A percentile compares a stretch with the other conserved stretches of the same genome.
These are phyloP conservation scores for Trematomus loennbergii DNA, from an alignment of 2,113 vertebrate species.

Conservation along the genomic window DNA sequence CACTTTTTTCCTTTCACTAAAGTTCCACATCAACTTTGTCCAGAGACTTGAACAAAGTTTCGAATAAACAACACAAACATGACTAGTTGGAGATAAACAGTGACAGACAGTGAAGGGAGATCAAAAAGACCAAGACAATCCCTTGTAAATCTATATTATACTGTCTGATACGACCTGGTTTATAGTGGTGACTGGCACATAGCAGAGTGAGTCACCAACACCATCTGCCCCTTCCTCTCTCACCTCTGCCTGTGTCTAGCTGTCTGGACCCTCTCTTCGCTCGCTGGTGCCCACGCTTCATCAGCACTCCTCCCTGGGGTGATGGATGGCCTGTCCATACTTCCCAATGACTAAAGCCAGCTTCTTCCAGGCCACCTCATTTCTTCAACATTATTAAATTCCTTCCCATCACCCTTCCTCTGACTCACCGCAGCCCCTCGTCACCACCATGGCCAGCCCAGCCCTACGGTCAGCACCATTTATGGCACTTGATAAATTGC, in stretches of 20 bases:
- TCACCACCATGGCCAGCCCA: constrained; percentile 55
- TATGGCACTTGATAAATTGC: constrained; percentile 65
- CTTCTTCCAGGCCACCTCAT: constrained; percentile 70
- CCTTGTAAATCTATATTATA: constrained; percentile 52
- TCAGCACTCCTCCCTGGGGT: constrained; percentile 72
- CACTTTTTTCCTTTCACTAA: background rate
- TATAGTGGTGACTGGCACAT: constrained; percentile 75
- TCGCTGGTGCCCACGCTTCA: constrained; percentile 75
- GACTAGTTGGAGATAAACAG: constrained; percentile 23
- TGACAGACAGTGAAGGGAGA: constrained; percentile 2
- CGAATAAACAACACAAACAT: background rate
- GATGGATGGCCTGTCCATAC: constrained; percentile 75
- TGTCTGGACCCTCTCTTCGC: constrained; percentile 57
- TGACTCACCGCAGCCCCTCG: constrained; percentile 72
- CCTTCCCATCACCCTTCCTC: constrained; percentile 69
- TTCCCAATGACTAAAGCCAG: constrained; percentile 68
- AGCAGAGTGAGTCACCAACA: constrained; percentile 79
- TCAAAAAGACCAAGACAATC: constrained; percentile 52
- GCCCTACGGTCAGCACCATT: constrained; percentile 59
- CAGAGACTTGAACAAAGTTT: constrained; percentile 27
- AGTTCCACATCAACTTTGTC: constrained; percentile 12
- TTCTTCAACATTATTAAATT: constrained; percentile 78
- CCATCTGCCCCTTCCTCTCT: constrained; percentile 81
- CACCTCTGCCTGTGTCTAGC: constrained; percentile 75
- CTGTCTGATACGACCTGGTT: constrained; percentile 61